phyloP scores from a whole-genome alignment of 2,888 invertebrate genomes.

The Psylliodes chrysocephalus region DNA sequence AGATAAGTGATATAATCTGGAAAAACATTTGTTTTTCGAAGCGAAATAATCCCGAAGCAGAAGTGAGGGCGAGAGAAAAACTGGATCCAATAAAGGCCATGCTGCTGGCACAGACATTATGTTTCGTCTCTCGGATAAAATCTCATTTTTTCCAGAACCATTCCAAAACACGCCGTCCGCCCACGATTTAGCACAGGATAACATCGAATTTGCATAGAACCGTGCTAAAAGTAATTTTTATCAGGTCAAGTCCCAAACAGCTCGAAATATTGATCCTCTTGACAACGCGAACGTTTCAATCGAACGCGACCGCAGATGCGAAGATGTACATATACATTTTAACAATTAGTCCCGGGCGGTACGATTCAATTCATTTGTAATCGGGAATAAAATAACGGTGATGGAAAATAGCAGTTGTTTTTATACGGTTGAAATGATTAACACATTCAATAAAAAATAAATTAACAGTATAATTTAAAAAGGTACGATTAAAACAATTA shows the following conservation, averaged over 20 bases:
- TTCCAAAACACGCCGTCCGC: conserved; percentile 1
- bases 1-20: too few relatives aligned
- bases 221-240: conserved; percentile 11
- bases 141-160: conserved; percentile 1
- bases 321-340: background rate
- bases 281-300: background rate
- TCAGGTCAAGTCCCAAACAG: background rate
- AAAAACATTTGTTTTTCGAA: too few relatives aligned
- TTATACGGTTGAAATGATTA: too few relatives aligned
- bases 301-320: background rate
- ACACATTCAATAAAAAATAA: too few relatives aligned
- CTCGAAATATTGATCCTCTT: conserved; percentile 8
- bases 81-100: conserved; percentile 1
- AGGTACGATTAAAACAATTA: too few relatives aligned
- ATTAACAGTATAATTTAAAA: too few relatives aligned
- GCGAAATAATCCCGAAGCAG: too few relatives aligned
- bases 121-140: conserved; percentile 10
- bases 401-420: too few relatives aligned
- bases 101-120: background rate
- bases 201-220: conserved; percentile 8
- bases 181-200: conserved; percentile 11
- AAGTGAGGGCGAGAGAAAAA: background rate
- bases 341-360: too few relatives aligned
- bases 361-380: too few relatives aligned
- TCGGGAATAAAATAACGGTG: too few relatives aligned